These are phyloP conservation scores for Lipophrys pholis DNA, from an alignment of 2,113 vertebrate genomes.

Conservation along the genomic window DNA sequence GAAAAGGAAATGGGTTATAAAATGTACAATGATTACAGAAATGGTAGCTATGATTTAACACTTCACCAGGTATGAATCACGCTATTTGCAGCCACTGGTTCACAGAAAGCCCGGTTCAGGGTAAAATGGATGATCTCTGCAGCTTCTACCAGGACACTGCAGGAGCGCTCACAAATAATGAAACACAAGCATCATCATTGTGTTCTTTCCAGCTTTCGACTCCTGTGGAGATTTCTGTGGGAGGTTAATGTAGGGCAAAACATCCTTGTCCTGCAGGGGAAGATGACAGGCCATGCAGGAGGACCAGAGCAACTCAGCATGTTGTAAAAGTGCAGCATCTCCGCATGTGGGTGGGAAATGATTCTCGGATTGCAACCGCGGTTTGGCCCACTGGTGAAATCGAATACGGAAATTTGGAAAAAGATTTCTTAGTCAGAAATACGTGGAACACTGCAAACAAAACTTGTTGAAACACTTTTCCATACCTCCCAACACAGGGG, in stretches of 20 bases:
- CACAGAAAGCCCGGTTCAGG: conserved; percentile 6
- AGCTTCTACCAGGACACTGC: neutral
- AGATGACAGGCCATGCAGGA: conserved; percentile 6
- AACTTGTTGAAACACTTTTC: too few species aligned
- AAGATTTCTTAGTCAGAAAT: too few species aligned
- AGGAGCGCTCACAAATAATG: conserved; percentile 19
- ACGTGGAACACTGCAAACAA: too few species aligned
- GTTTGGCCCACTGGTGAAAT: neutral
- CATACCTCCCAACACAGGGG: too few species aligned
- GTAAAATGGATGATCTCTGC: conserved; percentile 6
- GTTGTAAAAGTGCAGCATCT: neutral
- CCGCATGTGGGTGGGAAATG: conserved; percentile 8
- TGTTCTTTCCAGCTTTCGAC: conserved; percentile 1
- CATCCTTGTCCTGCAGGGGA: neutral
- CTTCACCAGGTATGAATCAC: neutral
- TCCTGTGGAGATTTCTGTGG: conserved; percentile 2
- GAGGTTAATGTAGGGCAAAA: conserved; percentile 25
- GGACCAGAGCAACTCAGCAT: neutral
- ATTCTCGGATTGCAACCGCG: neutral
- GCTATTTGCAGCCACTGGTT: conserved; percentile 8
- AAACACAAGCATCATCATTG: conserved; percentile 18
- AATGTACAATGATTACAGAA: conserved; percentile 1
- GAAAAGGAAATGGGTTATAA: conserved; percentile 9
- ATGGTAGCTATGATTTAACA: neutral
- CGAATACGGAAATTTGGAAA: neutral